Evolutionary conservation across 1,140 invertebrate species (phyloP).

Genomic region (Archegozetes longisetosus): DNA sequence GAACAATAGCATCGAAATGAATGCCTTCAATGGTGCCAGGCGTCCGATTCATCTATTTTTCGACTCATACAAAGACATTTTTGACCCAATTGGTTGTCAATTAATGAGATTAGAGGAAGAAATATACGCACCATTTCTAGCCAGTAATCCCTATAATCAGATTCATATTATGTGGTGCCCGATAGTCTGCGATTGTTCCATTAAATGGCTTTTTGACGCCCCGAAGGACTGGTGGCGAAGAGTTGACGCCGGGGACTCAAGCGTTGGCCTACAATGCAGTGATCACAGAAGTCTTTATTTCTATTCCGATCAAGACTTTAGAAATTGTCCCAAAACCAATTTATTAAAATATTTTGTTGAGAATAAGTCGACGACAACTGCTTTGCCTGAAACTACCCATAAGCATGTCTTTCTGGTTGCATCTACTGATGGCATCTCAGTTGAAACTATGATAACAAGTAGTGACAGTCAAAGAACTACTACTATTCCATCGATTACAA

Average conservation of each 20-base stretch:
- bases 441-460: no score
- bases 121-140: slow-evolving; percentile 13
- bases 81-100: slow-evolving; percentile 1
- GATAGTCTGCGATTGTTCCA: slow-evolving; percentile 7
- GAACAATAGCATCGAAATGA: not conserved
- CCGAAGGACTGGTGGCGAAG: slow-evolving; percentile 13
- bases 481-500: no score
- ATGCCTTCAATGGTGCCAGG: slow-evolving; percentile 11
- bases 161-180: slow-evolving; percentile 8
- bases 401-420: no score
- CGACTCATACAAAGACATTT: not conserved
- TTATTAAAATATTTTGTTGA: slow-evolving; percentile 15
- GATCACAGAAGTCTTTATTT: slow-evolving; percentile 16
- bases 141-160: slow-evolving; percentile 7
- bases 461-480: no score
- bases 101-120: slow-evolving; percentile 10
- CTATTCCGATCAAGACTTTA: slow-evolving; percentile 15
- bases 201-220: slow-evolving; percentile 13
- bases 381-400: no score
- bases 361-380: not conserved
- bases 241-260: slow-evolving; percentile 8
- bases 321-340: slow-evolving; percentile 14
- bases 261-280: slow-evolving; percentile 12
- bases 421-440: no score
- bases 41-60: slow-evolving; percentile 13